Evolutionary conservation across 1,140 invertebrate species (phyloP).

Genomic region (Drosophila baimaii): DNA sequence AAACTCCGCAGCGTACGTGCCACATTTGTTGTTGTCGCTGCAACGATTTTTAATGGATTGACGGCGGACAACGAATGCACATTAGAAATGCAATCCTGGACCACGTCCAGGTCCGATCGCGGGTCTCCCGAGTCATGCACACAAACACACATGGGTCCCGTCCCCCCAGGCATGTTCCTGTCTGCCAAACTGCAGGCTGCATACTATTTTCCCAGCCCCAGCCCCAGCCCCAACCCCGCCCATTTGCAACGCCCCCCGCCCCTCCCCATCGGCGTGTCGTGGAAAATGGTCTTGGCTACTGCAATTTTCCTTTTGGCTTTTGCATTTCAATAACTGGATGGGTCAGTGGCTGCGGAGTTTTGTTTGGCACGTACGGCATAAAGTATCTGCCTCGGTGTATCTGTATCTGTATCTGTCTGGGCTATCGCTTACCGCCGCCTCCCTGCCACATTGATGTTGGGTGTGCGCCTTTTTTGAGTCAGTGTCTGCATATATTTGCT

Average conservation of each 20-base stretch:
- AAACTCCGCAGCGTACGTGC: conserved; percentile 48
- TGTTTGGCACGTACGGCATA: conserved; percentile 67
- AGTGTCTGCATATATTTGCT: conserved; percentile 72
- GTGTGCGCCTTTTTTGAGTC: conserved; percentile 52
- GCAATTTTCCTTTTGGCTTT: conserved; percentile 57
- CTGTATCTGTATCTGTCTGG: conserved; percentile 41
- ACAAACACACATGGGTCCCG: conserved; percentile 56
- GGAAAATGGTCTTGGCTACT: conserved; percentile 66
- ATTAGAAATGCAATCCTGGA: conserved; percentile 68
- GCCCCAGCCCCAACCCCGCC: no score
- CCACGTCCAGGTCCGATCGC: conserved; percentile 26
- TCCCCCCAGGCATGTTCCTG: conserved; percentile 43
- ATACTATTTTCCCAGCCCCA: neutral
- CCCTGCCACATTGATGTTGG: neutral
- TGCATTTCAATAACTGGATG: conserved; percentile 72
- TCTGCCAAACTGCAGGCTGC: conserved; percentile 10
- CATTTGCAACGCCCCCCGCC: neutral
- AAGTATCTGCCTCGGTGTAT: conserved; percentile 46
- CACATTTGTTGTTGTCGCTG: conserved; percentile 61
- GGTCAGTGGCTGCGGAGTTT: conserved; percentile 47
- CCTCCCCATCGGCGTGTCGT: conserved; percentile 39
- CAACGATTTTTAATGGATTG: conserved; percentile 79
- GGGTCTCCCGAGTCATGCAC: conserved; percentile 47
- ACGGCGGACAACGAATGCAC: conserved; percentile 77
- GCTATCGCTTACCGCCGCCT: conserved; percentile 53